Evolutionary conservation across 1,140 invertebrate species (phyloP), one percentile per base, ranked within the genome.

Genomic region (Micrasema longulum): DNA sequence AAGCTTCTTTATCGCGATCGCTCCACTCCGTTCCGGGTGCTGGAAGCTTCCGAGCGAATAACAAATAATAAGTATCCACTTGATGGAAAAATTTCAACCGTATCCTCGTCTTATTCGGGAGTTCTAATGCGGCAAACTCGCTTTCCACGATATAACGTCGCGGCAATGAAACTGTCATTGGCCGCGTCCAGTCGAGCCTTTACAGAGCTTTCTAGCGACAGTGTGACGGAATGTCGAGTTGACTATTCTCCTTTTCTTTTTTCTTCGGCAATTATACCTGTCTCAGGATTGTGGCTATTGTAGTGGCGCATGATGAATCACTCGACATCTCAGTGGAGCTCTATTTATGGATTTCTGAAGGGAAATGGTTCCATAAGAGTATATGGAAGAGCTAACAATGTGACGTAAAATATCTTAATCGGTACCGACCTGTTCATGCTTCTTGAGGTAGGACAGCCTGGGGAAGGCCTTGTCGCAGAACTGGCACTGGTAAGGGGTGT

Each of bases 381-480:
- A 48, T 10, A 45, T 6, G 41, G 16, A 45, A 14, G 41, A 45
- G n/a, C n/a, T n/a, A n/a, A n/a, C n/a, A n/a, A 7, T 20, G 14
- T 6, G 45, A 20, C 14, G 47, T 48, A 3, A n/a, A n/a, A n/a
- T n/a, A n/a, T n/a, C n/a, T n/a, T n/a, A n/a, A n/a, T n/a, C n/a
- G 6, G 11, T n/a, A 22, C 74, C 86, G 82, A 97, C 95, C 92
- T 96, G 95, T 84, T 97, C 93, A 87, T 97, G 95, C 83, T 95
- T 94, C 84, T 95, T 96, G 73, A 97, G 88, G 80, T 94, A 94
- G 63, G 91, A 92, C 31, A 94, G 89, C 45, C 93, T 87, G 1
- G 95, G 91, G 84, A 97, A 97, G 50, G 94, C 93, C 81, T 95
- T 93, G 72, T 95, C 92, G 85, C 95, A 97, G 84, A 95, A 96